These are phyloP conservation scores for Portevinia maculata DNA, from an alignment of 2,888 invertebrate genomes.

Conservation along the genomic window DNA sequence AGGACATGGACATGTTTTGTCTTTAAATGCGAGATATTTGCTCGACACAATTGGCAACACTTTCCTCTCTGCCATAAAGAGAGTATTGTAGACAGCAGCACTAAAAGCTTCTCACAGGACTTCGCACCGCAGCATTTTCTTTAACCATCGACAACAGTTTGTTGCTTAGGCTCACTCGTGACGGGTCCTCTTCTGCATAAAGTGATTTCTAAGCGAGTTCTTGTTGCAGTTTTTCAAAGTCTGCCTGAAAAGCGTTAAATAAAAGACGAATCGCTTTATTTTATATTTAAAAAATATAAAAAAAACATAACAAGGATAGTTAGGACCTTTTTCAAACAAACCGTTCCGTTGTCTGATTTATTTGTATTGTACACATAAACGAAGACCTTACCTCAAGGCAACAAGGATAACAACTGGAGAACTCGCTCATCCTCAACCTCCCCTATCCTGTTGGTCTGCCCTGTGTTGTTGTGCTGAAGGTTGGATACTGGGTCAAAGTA, in stretches of 20 bases:
- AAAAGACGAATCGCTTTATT: no score
- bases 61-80: conserved; percentile 1
- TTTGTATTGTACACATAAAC: conserved; percentile 16
- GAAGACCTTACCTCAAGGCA: conserved; percentile 7
- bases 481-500: conserved; percentile 36
- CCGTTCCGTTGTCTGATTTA: conserved; percentile 15
- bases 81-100: conserved; percentile 8
- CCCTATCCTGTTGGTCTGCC: neutral
- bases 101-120: conserved; percentile 56
- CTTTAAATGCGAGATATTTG: neutral
- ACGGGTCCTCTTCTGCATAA: conserved; percentile 76
- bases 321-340: no score
- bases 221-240: conserved; percentile 14
- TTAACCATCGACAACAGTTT: conserved; percentile 81
- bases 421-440: neutral
- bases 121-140: conserved; percentile 37
- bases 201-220: conserved; percentile 13
- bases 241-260: conserved; percentile 1
- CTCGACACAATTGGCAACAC: conserved; percentile 30
- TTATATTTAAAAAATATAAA: no score
- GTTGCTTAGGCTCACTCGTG: conserved; percentile 80
- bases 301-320: no score
- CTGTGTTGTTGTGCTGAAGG: conserved; percentile 39
- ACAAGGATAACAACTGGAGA: conserved; percentile 26
- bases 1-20: conserved; percentile 20